A percentile compares a stretch with the other conserved stretches of the same genome.
Evolutionary conservation across 92 coral and sea anemone species (phyloP).

Genomic region (Porites cylindrica): DNA sequence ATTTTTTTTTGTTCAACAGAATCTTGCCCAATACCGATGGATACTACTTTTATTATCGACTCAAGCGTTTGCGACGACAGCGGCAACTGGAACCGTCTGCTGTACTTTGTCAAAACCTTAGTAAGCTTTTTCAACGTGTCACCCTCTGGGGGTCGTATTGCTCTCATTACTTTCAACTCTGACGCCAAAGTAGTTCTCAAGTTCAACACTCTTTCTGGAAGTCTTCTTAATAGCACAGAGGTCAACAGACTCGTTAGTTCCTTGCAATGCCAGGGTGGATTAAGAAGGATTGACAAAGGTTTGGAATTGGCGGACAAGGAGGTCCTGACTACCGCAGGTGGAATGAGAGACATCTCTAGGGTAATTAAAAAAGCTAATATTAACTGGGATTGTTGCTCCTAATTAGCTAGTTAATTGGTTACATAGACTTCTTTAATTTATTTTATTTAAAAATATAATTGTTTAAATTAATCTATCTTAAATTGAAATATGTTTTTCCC

Average conservation of each 20-base stretch:
- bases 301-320: conserved; percentile 75
- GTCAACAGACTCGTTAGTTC: conserved; percentile 57
- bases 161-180: conserved; percentile 54
- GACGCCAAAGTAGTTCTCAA: conserved; percentile 56
- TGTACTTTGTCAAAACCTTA: conserved; percentile 60
- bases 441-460: too few relatives aligned
- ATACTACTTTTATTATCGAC: conserved; percentile 77
- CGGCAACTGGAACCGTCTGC: conserved; percentile 68
- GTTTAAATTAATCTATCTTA: too few relatives aligned
- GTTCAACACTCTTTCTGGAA: conserved; percentile 70
- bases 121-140: neutral
- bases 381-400: too few relatives aligned
- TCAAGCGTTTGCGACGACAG: conserved; percentile 78
- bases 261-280: conserved; percentile 68
- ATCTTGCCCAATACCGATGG: conserved; percentile 70
- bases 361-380: neutral
- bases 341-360: conserved; percentile 39
- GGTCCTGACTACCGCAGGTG: conserved; percentile 63
- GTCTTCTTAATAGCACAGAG: conserved; percentile 51
- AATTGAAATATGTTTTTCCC: too few relatives aligned
- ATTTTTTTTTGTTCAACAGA: conserved; percentile 11
- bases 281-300: conserved; percentile 74
- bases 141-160: conserved; percentile 64
- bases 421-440: too few relatives aligned
- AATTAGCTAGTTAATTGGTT: too few relatives aligned